Conservation (phyloP, 2,888 invertebrate genomes). For the Eristalis intricaria region DNA sequence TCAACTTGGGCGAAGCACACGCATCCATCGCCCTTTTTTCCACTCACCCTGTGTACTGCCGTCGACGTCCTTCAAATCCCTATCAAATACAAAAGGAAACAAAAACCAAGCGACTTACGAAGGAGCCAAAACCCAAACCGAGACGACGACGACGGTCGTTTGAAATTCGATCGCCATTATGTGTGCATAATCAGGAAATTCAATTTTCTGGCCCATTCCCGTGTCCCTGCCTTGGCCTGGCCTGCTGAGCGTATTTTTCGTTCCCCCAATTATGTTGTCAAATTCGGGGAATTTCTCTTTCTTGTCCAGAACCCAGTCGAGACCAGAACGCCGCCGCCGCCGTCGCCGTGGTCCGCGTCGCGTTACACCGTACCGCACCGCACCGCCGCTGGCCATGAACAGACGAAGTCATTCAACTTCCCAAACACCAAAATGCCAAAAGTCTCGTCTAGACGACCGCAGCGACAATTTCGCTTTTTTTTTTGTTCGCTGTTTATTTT, state of each 20-base stretch:
- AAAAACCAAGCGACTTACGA: background rate
- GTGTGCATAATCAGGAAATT: constrained; percentile 65
- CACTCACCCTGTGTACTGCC: background rate
- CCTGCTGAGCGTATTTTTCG: background rate
- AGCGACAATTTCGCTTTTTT: constrained; percentile 39
- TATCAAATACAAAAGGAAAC: background rate
- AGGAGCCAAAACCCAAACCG: background rate
- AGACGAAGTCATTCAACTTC: constrained; percentile 67
- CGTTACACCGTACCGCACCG: constrained; percentile 15
- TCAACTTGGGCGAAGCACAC: background rate
- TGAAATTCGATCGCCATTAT: constrained; percentile 58
- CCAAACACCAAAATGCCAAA: constrained; percentile 44
- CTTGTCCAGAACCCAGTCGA: constrained; percentile 11
- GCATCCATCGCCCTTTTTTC: background rate
- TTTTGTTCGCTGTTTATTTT: background rate
- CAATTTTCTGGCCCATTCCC: constrained; percentile 36
- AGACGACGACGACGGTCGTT: constrained; percentile 35
- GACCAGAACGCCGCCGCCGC: constrained; percentile 21
- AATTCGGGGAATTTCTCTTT: constrained; percentile 53
- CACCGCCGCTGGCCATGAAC: constrained; percentile 44
- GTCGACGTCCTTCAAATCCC: background rate
- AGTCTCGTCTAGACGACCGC: constrained; percentile 67
- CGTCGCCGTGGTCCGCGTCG: constrained; percentile 1
- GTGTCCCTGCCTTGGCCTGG: background rate
- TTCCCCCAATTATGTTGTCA: constrained; percentile 45